Evolutionary conservation across 2,888 invertebrate genomes (phyloP).

Genomic region (Cheiracanthium punctorium): DNA sequence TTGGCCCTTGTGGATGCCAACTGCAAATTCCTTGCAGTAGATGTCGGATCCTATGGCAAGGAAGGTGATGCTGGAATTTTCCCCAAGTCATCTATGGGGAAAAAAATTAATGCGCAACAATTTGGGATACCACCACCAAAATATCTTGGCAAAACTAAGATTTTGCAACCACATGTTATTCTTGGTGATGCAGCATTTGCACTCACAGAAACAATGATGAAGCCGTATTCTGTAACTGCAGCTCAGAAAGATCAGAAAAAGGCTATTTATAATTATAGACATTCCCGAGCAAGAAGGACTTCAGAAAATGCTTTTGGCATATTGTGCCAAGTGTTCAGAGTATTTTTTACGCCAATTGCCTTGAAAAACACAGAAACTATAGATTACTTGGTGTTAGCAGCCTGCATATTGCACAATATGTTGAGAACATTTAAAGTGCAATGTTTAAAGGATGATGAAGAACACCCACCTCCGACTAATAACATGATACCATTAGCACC

Average conservation of each 20-base stretch:
- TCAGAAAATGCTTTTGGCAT: conserved; percentile 42
- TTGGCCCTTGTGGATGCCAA: conserved; percentile 5
- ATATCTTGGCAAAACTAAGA: not conserved
- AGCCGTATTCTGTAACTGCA: not conserved
- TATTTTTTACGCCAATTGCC: conserved; percentile 13
- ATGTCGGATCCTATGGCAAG: conserved; percentile 72
- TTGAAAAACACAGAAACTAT: not conserved
- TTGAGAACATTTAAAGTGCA: not conserved
- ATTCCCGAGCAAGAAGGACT: conserved; percentile 11
- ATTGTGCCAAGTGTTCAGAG: not conserved
- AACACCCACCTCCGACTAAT: too few species aligned
- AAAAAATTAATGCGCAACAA: not conserved
- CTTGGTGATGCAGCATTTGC: conserved; percentile 47
- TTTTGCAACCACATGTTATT: conserved; percentile 12
- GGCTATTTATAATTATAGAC: conserved; percentile 18
- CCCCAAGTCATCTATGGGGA: conserved; percentile 5
- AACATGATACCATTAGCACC: not conserved
- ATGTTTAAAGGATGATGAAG: not conserved
- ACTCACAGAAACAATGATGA: conserved; percentile 15
- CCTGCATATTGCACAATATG: not conserved
- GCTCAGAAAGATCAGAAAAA: conserved; percentile 2
- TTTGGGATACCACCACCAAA: not conserved
- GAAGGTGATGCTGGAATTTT: conserved; percentile 71
- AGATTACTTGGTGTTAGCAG: not conserved
- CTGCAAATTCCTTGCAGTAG: conserved; percentile 72